Conservation (phyloP, 2,113 vertebrate species). For the Epinephelus moara region DNA sequence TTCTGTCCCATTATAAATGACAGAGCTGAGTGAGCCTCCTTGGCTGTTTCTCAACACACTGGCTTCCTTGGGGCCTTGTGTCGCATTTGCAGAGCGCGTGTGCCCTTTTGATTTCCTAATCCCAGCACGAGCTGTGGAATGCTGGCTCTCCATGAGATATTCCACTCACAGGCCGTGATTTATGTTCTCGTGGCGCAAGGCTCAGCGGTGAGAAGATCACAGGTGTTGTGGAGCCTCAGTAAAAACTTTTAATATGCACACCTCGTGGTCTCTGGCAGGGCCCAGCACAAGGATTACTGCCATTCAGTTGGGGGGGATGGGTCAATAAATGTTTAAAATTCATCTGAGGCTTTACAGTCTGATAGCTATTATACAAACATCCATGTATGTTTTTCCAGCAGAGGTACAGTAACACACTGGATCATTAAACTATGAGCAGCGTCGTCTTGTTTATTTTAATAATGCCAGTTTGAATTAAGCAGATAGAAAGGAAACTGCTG, state of each 20-base stretch:
- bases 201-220: constrained; percentile 75
- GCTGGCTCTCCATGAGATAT: constrained; percentile 77
- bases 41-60: constrained; percentile 70
- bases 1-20: constrained; percentile 78
- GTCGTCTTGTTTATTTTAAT: not conserved
- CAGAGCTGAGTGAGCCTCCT: constrained; percentile 73
- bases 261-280: constrained; percentile 69
- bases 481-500: not conserved
- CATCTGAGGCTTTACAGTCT: constrained; percentile 68
- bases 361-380: constrained; percentile 58
- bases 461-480: not conserved
- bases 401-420: constrained; percentile 27
- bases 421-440: not conserved
- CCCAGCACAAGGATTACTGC: constrained; percentile 71
- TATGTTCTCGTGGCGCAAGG: constrained; percentile 76
- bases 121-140: constrained; percentile 72
- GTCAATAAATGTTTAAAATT: constrained; percentile 84
- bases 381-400: constrained; percentile 23
- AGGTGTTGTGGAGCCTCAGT: constrained; percentile 77
- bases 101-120: constrained; percentile 84
- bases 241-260: constrained; percentile 86
- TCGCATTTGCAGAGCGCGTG: constrained; percentile 72
- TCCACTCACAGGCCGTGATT: constrained; percentile 84
- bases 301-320: constrained; percentile 53
- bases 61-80: constrained; percentile 76